Conservation (phyloP, 2,888 invertebrate species). For the Cephonodes hylas region DNA sequence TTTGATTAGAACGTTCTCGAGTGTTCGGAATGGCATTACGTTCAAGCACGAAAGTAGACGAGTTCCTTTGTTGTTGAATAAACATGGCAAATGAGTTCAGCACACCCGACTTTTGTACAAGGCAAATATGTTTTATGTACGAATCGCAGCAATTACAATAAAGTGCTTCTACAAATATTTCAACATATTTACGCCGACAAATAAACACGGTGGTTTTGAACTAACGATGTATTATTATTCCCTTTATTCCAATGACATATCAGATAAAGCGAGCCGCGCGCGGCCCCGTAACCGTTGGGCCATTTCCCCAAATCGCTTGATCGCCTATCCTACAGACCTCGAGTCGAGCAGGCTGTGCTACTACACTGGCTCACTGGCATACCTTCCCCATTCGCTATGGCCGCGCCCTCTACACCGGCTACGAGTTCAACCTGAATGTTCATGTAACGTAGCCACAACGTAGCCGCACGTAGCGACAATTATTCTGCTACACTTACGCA, state of each 20-base stretch:
- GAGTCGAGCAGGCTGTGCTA: slow-evolving; percentile 38
- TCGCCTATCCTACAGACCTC: slow-evolving; percentile 62
- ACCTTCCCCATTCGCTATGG: slow-evolving; percentile 32
- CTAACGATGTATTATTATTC: background rate
- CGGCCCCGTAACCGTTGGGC: slow-evolving; percentile 53
- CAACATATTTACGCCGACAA: background rate
- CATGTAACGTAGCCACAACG: slow-evolving; percentile 27
- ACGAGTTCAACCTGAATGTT: background rate
- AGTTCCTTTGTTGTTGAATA: slow-evolving; percentile 4
- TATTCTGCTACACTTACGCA: background rate
- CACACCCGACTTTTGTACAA: background rate
- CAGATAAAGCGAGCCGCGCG: slow-evolving; percentile 20
- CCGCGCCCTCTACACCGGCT: slow-evolving; percentile 25
- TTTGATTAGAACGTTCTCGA: slow-evolving; percentile 14
- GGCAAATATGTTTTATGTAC: background rate
- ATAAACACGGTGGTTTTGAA: background rate
- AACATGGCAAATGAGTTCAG: background rate
- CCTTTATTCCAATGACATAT: background rate
- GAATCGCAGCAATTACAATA: background rate
- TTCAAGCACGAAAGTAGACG: background rate
- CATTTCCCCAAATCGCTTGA: slow-evolving; percentile 60
- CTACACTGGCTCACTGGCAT: slow-evolving; percentile 50
- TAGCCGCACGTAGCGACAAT: background rate
- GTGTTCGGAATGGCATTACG: slow-evolving; percentile 12
- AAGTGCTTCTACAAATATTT: background rate